Evolutionary conservation across 2,888 invertebrate species (phyloP).

Genomic region (Brenthis hecate): DNA sequence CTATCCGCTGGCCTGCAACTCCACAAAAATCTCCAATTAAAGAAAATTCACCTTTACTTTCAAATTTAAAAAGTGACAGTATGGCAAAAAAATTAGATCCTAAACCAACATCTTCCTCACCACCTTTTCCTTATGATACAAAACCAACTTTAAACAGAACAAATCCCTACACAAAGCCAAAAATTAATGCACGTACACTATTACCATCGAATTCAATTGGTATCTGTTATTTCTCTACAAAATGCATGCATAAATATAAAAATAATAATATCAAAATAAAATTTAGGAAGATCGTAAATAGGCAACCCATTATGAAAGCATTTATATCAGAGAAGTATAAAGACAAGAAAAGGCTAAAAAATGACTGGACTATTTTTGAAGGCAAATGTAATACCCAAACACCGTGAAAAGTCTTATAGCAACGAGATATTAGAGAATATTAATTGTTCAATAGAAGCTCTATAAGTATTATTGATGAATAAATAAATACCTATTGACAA

Average conservation of each 20-base stretch:
- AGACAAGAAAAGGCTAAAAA: conserved; percentile 1
- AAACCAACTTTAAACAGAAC: conserved; percentile 12
- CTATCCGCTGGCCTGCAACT: conserved; percentile 17
- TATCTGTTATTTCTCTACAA: conserved; percentile 26
- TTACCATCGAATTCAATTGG: conserved; percentile 6
- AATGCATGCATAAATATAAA: conserved; percentile 10
- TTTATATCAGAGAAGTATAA: background rate
- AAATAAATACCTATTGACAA: no score
- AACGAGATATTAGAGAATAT: no score
- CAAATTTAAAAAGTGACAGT: background rate
- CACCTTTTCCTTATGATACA: conserved; percentile 24
- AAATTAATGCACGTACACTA: conserved; percentile 16
- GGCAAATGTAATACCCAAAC: background rate
- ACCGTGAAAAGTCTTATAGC: background rate
- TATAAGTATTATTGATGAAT: no score
- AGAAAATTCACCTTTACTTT: background rate
- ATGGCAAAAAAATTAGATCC: conserved; percentile 21
- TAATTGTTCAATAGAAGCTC: no score
- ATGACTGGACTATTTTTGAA: conserved; percentile 14
- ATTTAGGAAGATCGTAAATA: conserved; percentile 1
- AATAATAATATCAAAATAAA: background rate
- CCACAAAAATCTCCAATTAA: conserved; percentile 6
- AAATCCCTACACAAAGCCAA: conserved; percentile 24
- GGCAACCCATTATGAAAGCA: background rate
- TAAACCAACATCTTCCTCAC: conserved; percentile 16